Evolutionary conservation across 2,113 vertebrate genomes (phyloP).

Genomic region (Rhinoderma darwinii): DNA sequence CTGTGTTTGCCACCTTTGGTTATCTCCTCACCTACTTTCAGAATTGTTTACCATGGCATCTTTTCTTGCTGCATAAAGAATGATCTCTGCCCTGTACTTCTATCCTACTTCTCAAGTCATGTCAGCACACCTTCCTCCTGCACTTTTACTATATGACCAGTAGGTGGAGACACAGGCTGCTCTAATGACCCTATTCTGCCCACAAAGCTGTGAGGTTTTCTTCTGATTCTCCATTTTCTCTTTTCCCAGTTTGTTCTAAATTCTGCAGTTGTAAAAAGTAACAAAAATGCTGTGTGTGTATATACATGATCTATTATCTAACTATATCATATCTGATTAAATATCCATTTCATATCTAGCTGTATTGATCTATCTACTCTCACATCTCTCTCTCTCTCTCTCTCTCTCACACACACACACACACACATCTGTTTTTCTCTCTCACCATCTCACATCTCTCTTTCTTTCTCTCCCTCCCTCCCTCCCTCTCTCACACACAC

Average conservation of each 20-base stretch:
- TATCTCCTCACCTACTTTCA: constrained; percentile 20
- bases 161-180: constrained; percentile 56
- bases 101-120: neutral
- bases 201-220: neutral
- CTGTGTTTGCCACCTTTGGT: constrained; percentile 11
- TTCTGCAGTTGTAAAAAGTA: neutral
- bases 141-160: neutral
- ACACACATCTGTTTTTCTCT: no score
- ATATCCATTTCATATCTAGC: no score
- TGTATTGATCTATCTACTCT: no score
- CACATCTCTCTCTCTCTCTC: no score
- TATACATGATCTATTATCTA: no score
- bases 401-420: no score
- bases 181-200: neutral
- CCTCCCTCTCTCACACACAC: no score
- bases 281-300: no score
- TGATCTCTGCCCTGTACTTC: neutral
- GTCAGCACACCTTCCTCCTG: neutral
- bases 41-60: neutral
- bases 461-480: no score
- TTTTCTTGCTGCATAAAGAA: constrained; percentile 33
- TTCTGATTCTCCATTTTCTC: neutral
- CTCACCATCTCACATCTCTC: no score
- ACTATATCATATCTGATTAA: no score
- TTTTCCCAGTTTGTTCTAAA: neutral